Evolutionary conservation across 1,140 invertebrate species (phyloP).

Genomic region (Brachionus angularis): DNA sequence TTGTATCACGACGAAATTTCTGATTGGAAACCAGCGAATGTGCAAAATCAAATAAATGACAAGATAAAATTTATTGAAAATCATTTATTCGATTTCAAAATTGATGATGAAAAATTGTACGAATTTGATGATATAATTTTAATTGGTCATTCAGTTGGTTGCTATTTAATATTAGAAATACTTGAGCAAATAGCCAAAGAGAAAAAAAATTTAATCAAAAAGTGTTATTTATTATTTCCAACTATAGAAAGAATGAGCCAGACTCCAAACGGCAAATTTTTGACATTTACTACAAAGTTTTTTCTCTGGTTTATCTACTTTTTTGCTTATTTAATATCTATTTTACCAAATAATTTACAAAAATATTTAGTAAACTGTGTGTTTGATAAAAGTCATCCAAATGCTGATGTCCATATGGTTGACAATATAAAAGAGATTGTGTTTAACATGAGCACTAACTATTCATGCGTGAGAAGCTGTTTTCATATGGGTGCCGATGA

Average conservation of each 20-base stretch:
- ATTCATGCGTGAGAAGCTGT: constrained; percentile 48
- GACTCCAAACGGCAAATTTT: constrained; percentile 65
- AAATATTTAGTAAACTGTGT: constrained; percentile 49
- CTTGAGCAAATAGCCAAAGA: constrained; percentile 59
- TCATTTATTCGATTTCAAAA: too few relatives aligned
- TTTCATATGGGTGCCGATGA: constrained; percentile 58
- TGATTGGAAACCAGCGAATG: constrained; percentile 38
- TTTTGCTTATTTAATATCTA: constrained; percentile 63
- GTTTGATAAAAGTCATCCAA: constrained; percentile 48
- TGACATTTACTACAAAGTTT: constrained; percentile 60
- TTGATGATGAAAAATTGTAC: not conserved
- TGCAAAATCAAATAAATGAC: constrained; percentile 69
- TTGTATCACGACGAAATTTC: constrained; percentile 3
- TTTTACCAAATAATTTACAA: constrained; percentile 60
- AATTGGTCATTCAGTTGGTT: constrained; percentile 78
- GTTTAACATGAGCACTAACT: constrained; percentile 5
- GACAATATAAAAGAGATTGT: constrained; percentile 2
- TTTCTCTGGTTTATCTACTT: constrained; percentile 62
- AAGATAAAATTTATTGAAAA: constrained; percentile 72
- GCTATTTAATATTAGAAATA: constrained; percentile 72
- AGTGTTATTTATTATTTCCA: constrained; percentile 70
- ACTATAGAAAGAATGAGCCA: constrained; percentile 73
- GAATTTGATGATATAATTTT: constrained; percentile 62
- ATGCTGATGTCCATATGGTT: not conserved
- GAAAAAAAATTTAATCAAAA: constrained; percentile 46